phyloP scores from a whole-genome alignment of 2,888 invertebrate genomes.

The Cyaniris semiargus region DNA sequence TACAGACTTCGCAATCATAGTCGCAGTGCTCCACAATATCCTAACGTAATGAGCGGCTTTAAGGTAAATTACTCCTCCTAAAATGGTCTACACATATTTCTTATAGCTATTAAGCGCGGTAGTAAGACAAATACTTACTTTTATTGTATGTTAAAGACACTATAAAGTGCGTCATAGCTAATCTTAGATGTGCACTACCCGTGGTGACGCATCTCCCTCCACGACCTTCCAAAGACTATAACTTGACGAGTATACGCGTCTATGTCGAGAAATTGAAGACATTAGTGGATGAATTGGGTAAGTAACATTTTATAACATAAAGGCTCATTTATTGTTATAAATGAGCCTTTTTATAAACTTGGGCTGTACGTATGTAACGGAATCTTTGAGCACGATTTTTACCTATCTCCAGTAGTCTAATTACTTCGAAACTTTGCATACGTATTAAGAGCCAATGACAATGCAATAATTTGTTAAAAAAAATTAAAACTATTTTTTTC shows the following conservation, averaged over 20 bases:
- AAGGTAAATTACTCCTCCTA: background rate
- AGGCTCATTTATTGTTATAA: too few relatives aligned
- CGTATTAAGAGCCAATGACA: too few relatives aligned
- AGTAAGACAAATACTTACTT: background rate
- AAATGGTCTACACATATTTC: background rate
- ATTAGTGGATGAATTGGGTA: too few relatives aligned
- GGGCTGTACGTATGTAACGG: too few relatives aligned
- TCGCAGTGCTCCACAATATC: background rate
- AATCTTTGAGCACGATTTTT: too few relatives aligned
- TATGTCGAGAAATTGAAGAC: background rate
- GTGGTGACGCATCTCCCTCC: slow-evolving; percentile 6
- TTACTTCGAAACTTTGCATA: too few relatives aligned
- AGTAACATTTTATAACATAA: too few relatives aligned
- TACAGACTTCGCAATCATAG: too few relatives aligned
- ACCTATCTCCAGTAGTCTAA: too few relatives aligned
- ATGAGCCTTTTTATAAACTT: too few relatives aligned
- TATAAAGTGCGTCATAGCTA: slow-evolving; percentile 20
- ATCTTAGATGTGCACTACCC: slow-evolving; percentile 11
- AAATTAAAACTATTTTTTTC: too few relatives aligned
- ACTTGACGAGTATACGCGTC: background rate
- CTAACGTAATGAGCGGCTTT: background rate
- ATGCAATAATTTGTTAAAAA: too few relatives aligned
- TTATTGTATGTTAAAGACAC: slow-evolving; percentile 20
- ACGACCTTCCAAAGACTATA: slow-evolving; percentile 22
- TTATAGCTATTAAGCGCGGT: background rate